Percentiles rank a stretch among this genome's conserved stretches.
These are phyloP conservation scores for Malurus elegans DNA, from an alignment of 2,113 vertebrate genomes.

Conservation along the genomic window DNA sequence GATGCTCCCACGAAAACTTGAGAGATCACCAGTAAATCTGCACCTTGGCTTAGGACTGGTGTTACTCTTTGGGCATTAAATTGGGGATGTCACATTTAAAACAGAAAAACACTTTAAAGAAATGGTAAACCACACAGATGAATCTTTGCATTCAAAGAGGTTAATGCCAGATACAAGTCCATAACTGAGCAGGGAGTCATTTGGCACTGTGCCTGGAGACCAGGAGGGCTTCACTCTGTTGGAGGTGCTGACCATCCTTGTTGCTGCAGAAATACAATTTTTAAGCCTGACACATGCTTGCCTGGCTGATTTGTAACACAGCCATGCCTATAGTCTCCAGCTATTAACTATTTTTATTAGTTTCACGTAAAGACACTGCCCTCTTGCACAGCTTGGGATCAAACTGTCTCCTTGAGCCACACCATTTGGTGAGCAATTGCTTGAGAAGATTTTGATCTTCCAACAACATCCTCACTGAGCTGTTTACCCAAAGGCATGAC, in stretches of 20 bases:
- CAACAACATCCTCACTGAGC: neutral
- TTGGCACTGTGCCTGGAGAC: neutral
- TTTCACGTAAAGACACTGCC: neutral
- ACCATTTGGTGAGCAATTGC: neutral
- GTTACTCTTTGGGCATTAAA: neutral
- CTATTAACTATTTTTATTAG: neutral
- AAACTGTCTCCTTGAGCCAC: neutral
- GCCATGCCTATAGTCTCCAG: neutral
- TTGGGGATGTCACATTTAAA: neutral
- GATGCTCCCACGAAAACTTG: neutral
- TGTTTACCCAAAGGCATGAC: neutral
- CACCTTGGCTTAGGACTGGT: neutral
- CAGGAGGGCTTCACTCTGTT: neutral
- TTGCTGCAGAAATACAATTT: neutral
- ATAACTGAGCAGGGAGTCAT: neutral
- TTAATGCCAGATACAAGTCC: neutral
- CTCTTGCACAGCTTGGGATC: neutral
- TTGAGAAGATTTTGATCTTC: neutral
- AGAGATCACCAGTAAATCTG: neutral
- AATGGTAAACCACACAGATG: neutral
- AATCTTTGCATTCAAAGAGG: neutral
- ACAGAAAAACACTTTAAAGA: neutral
- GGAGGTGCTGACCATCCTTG: neutral
- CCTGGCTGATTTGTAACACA: neutral
- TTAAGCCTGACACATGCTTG: neutral